Evolutionary conservation across 1,140 invertebrate genomes (phyloP).

Genomic region (Dendrolimus kikuchii): DNA sequence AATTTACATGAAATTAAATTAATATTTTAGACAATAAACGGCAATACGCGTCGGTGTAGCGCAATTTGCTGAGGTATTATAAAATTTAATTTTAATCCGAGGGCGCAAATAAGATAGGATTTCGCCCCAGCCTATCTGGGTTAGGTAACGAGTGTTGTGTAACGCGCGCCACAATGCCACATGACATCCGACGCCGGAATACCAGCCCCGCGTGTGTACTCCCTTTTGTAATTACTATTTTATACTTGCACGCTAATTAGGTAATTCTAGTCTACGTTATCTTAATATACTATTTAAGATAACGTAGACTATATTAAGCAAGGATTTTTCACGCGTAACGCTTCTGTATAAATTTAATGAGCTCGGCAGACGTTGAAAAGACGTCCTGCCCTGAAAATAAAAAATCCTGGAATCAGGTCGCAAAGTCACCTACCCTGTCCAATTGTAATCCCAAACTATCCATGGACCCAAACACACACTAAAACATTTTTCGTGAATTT

Average conservation of each 20-base stretch:
- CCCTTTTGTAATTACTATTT: constrained; percentile 13
- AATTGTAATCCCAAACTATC: too few species aligned
- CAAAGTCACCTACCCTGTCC: too few species aligned
- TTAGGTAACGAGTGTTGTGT: constrained; percentile 35
- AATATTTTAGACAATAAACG: constrained; percentile 50
- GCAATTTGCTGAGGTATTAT: constrained; percentile 50
- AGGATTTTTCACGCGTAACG: too few species aligned
- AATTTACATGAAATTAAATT: constrained; percentile 48
- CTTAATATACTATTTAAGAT: background rate
- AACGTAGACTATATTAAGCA: too few species aligned
- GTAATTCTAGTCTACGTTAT: background rate
- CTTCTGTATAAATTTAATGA: too few species aligned
- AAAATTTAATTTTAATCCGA: constrained; percentile 68
- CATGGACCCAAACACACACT: too few species aligned
- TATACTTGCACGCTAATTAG: constrained; percentile 1
- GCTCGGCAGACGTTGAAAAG: too few species aligned
- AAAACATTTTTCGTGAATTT: too few species aligned
- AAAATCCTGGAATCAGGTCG: too few species aligned
- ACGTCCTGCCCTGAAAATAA: too few species aligned
- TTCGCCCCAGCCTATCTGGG: constrained; percentile 58
- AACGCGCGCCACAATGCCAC: constrained; percentile 20
- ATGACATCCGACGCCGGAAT: constrained; percentile 22
- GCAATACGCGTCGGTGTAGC: constrained; percentile 22
- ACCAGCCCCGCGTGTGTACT: constrained; percentile 11
- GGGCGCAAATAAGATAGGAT: constrained; percentile 62